Conservation (phyloP, 2,888 invertebrate genomes). For the Lepas anatifera region DNA sequence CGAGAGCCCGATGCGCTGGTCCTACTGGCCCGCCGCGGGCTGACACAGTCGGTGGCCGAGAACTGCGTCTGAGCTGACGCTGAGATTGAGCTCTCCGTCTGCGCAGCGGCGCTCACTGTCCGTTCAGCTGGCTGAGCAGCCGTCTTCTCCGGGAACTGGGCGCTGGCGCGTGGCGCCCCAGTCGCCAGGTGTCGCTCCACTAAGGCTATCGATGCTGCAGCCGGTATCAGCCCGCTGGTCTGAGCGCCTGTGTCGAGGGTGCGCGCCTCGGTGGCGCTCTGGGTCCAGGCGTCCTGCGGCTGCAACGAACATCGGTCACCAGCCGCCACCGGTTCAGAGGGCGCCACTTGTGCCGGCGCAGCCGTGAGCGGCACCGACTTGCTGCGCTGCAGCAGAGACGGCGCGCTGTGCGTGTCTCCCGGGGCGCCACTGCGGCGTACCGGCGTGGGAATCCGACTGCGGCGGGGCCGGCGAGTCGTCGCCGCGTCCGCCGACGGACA, state of each 20-base stretch:
- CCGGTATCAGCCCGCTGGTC: background rate
- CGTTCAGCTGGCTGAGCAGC: no score
- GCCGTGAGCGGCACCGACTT: background rate
- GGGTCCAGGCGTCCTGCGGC: background rate
- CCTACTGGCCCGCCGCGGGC: no score
- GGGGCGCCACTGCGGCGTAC: background rate
- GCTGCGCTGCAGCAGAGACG: background rate
- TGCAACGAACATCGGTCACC: background rate
- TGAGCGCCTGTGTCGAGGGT: background rate
- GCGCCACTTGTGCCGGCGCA: background rate
- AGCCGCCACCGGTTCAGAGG: background rate
- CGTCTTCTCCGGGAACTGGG: background rate
- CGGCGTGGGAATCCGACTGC: background rate
- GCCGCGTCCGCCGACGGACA: background rate
- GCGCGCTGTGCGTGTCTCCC: background rate
- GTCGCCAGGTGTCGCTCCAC: background rate
- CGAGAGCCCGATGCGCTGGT: no score
- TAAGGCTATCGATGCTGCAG: background rate
- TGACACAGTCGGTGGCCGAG: no score
- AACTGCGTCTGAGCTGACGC: background rate
- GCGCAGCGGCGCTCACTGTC: background rate
- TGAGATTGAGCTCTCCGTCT: background rate
- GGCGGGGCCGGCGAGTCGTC: background rate
- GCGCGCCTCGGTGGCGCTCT: background rate
- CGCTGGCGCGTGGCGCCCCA: background rate